Percentiles rank a stretch among this genome's conserved stretches.
These are phyloP conservation scores for Hoplodrina ambigua DNA, from an alignment of 2,888 invertebrate species.

Conservation along the genomic window DNA sequence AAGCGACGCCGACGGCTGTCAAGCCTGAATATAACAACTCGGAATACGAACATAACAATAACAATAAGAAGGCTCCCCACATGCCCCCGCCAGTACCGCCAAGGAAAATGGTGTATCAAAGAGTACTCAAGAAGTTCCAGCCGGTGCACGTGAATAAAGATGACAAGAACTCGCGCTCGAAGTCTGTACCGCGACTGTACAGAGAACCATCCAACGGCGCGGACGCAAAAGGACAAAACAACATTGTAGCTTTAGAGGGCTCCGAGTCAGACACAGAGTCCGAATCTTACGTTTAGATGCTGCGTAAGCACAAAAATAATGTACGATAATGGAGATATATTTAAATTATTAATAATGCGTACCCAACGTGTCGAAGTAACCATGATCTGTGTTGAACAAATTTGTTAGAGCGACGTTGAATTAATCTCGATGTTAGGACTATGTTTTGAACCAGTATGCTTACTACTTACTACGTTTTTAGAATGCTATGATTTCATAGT, in stretches of 20 bases:
- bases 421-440: slow-evolving; percentile 58
- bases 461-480: slow-evolving; percentile 64
- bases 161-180: slow-evolving; percentile 86
- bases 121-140: slow-evolving; percentile 91
- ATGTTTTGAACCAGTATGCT: slow-evolving; percentile 61
- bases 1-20: slow-evolving; percentile 87
- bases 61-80: slow-evolving; percentile 85
- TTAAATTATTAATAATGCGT: slow-evolving; percentile 57
- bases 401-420: slow-evolving; percentile 55
- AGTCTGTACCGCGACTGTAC: slow-evolving; percentile 87
- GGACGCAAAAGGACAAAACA: slow-evolving; percentile 78
- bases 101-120: slow-evolving; percentile 87
- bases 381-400: slow-evolving; percentile 65
- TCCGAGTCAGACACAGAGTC: slow-evolving; percentile 89
- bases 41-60: slow-evolving; percentile 80
- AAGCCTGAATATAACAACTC: slow-evolving; percentile 81
- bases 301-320: slow-evolving; percentile 62
- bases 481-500: slow-evolving; percentile 56
- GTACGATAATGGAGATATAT: slow-evolving; percentile 46
- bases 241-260: slow-evolving; percentile 83
- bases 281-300: slow-evolving; percentile 85
- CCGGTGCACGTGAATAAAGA: slow-evolving; percentile 92
- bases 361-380: slow-evolving; percentile 58
- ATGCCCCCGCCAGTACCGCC: slow-evolving; percentile 91
- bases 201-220: slow-evolving; percentile 82